phyloP scores from a whole-genome alignment of 2,113 vertebrate genomes.

The Abramis brama region DNA sequence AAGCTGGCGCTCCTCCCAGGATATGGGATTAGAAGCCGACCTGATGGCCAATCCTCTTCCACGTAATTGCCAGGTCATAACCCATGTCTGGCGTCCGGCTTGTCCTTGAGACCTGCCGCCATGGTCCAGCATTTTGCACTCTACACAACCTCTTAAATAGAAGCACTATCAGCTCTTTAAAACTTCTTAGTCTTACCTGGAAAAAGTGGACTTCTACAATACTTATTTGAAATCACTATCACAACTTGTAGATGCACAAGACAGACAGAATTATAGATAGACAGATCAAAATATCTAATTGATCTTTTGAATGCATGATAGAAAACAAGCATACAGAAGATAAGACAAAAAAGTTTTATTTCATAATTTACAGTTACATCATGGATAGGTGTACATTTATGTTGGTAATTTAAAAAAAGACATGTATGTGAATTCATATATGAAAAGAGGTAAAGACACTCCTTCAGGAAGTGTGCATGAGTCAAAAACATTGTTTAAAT shows the following conservation, averaged over 20 bases:
- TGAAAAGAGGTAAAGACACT: conserved; percentile 1
- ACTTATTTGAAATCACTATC: not conserved
- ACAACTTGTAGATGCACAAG: not conserved
- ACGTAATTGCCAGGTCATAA: conserved; percentile 43
- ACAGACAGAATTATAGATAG: not conserved
- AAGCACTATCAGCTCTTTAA: not conserved
- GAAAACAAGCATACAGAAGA: not conserved
- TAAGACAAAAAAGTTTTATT: conserved; percentile 32
- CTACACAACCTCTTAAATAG: not conserved
- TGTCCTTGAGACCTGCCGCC: conserved; percentile 19
- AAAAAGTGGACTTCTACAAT: not conserved
- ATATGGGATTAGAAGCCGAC: conserved; percentile 61
- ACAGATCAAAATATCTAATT: too few species aligned
- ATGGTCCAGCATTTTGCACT: not conserved
- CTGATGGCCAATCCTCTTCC: conserved; percentile 47
- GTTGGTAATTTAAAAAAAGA: not conserved
- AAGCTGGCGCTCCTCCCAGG: conserved; percentile 51
- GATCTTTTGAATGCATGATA: not conserved
- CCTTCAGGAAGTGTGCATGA: conserved; percentile 24
- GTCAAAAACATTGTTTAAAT: conserved; percentile 39
- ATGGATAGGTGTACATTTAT: not conserved
- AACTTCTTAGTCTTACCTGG: not conserved
- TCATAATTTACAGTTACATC: not conserved
- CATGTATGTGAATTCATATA: not conserved
- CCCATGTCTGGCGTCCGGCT: conserved; percentile 25